Conservation (phyloP, 1,140 invertebrate genomes). For the Dendroctonus valens region DNA sequence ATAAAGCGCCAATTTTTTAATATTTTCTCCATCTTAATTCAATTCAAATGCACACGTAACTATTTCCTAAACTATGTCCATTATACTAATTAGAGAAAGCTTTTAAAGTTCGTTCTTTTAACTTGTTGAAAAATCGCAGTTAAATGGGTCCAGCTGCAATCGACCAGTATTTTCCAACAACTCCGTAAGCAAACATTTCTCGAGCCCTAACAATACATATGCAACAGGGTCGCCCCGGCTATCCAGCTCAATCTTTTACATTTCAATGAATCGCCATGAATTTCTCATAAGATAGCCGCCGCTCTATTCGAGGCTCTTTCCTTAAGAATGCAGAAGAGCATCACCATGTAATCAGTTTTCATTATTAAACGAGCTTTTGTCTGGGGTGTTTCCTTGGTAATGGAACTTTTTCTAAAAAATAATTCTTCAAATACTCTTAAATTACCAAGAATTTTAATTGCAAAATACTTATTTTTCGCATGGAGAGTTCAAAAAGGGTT, state of each 20-base stretch:
- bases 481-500: too few species aligned
- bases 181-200: conserved; percentile 25
- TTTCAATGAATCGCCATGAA: conserved; percentile 30
- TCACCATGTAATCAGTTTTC: background rate
- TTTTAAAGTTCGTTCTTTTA: too few species aligned
- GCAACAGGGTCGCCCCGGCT: conserved; percentile 24
- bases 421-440: too few species aligned
- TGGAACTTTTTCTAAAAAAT: too few species aligned
- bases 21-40: too few species aligned
- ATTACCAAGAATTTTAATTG: too few species aligned
- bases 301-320: conserved; percentile 16
- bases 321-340: conserved; percentile 17
- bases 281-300: conserved; percentile 22
- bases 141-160: background rate
- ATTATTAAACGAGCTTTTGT: background rate
- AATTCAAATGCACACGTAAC: too few species aligned
- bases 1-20: too few species aligned
- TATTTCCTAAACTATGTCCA: too few species aligned
- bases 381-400: too few species aligned
- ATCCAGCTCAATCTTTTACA: conserved; percentile 29
- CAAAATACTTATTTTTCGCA: too few species aligned
- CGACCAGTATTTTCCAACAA: conserved; percentile 6
- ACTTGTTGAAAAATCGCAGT: background rate
- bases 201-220: conserved; percentile 20
- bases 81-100: too few species aligned